Percentiles rank a stretch among this genome's conserved stretches.
Evolutionary conservation across 2,888 invertebrate species (phyloP).

Genomic region (Dastarcus helophoroides): DNA sequence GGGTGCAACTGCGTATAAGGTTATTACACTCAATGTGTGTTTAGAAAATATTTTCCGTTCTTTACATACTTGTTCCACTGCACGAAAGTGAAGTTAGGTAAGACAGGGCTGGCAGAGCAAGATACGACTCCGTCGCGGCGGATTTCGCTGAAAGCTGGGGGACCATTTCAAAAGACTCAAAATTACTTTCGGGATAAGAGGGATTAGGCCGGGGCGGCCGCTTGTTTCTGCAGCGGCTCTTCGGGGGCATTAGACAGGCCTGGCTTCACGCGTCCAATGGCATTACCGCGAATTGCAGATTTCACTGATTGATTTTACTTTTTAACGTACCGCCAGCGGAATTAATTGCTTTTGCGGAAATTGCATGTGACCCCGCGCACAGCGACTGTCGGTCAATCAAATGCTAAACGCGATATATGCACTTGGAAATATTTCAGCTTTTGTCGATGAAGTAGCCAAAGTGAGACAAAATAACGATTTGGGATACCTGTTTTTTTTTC

Average conservation of each 20-base stretch:
- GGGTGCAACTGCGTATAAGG: too few relatives aligned
- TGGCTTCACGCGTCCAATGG: constrained; percentile 33
- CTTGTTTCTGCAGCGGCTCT: constrained; percentile 31
- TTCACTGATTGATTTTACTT: constrained; percentile 31
- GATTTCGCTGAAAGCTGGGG: constrained; percentile 36
- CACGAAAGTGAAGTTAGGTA: too few relatives aligned
- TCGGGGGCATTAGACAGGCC: constrained; percentile 32
- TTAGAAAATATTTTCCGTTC: too few relatives aligned
- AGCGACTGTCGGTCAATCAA: too few relatives aligned
- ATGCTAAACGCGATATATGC: too few relatives aligned
- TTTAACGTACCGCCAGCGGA: constrained; percentile 14
- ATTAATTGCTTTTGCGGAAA: constrained; percentile 25
- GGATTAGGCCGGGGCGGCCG: constrained; percentile 43
- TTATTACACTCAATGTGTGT: too few relatives aligned
- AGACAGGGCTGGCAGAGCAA: constrained; percentile 31
- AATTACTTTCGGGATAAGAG: constrained; percentile 54
- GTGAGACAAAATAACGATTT: too few relatives aligned
- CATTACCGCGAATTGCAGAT: constrained; percentile 32
- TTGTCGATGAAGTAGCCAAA: too few relatives aligned
- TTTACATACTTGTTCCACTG: too few relatives aligned
- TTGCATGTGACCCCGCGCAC: constrained; percentile 11
- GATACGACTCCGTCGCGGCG: constrained; percentile 33
- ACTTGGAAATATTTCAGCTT: too few relatives aligned
- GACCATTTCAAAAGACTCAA: constrained; percentile 49
- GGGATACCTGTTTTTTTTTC: too few relatives aligned